Percentiles rank a stretch among this genome's conserved stretches.
Conservation (phyloP, 1,140 invertebrate genomes). For the Holcopasites calliopsidis region DNA sequence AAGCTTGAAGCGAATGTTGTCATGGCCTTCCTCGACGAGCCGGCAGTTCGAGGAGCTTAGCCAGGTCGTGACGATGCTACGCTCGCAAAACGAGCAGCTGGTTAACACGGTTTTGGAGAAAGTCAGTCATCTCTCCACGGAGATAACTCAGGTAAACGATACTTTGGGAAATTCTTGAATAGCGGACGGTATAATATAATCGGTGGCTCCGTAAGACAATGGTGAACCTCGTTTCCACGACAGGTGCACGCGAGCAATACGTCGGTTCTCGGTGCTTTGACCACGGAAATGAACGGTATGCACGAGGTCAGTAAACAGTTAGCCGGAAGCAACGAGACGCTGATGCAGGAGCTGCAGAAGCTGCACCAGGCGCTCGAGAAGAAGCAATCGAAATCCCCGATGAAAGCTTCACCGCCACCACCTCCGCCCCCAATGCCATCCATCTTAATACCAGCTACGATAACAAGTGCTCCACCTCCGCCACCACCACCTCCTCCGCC, state of each 20-base stretch:
- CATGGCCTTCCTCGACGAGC: not conserved
- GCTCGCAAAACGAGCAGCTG: slow-evolving; percentile 54
- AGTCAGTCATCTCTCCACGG: slow-evolving; percentile 50
- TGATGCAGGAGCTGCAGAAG: slow-evolving; percentile 58
- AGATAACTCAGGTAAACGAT: slow-evolving; percentile 59
- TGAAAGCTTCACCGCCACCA: slow-evolving; percentile 5
- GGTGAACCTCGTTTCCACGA: not conserved
- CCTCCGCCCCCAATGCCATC: slow-evolving; percentile 4
- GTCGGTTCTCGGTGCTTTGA: slow-evolving; percentile 45
- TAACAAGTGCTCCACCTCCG: slow-evolving; percentile 10
- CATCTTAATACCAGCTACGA: slow-evolving; percentile 8
- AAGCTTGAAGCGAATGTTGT: not conserved
- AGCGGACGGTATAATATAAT: not conserved
- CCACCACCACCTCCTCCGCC: slow-evolving; percentile 24
- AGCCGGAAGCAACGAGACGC: slow-evolving; percentile 42
- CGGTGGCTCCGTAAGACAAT: not conserved
- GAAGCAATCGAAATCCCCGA: slow-evolving; percentile 17
- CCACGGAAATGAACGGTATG: slow-evolving; percentile 49
- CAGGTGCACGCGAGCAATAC: slow-evolving; percentile 57
- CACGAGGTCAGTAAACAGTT: slow-evolving; percentile 50
- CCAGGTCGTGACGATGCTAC: slow-evolving; percentile 37
- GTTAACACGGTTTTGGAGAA: slow-evolving; percentile 57
- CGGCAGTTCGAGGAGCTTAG: slow-evolving; percentile 27
- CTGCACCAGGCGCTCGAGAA: slow-evolving; percentile 52
- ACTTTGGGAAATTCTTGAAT: not conserved